phyloP scores from a whole-genome alignment of 2,113 vertebrate species.

The Dasyornis broadbenti region DNA sequence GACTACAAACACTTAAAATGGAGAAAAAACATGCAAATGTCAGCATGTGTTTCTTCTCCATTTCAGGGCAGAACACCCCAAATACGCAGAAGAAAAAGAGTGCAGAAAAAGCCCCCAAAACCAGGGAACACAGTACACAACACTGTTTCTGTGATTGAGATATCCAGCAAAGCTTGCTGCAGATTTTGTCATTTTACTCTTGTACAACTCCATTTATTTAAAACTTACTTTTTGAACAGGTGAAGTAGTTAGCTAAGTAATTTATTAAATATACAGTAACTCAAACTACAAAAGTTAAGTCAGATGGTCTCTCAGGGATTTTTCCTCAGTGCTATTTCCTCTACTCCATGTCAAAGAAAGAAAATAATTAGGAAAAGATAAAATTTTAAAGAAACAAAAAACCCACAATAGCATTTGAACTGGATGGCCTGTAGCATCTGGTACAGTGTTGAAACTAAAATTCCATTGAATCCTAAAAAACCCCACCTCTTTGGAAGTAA shows the following conservation, averaged over 20 bases:
- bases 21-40: background rate
- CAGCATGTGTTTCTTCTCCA: background rate
- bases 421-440: background rate
- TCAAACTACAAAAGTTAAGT: background rate
- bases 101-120: rapidly evolving
- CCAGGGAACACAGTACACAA: background rate
- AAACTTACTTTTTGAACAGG: background rate
- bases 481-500: background rate
- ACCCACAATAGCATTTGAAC: background rate
- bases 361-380: background rate
- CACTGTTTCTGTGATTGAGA: background rate
- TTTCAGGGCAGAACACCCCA: background rate
- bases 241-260: background rate
- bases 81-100: background rate
- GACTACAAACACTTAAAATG: background rate
- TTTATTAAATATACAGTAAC: background rate
- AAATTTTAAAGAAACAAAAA: background rate
- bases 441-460: background rate
- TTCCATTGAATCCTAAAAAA: background rate
- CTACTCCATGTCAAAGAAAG: background rate
- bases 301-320: background rate
- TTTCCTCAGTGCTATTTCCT: background rate
- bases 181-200: background rate
- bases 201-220: background rate
- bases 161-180: background rate